Base-by-base conservation (phyloP, 2,888 invertebrate genomes). In the Amblyjoppa proteus region DNA sequence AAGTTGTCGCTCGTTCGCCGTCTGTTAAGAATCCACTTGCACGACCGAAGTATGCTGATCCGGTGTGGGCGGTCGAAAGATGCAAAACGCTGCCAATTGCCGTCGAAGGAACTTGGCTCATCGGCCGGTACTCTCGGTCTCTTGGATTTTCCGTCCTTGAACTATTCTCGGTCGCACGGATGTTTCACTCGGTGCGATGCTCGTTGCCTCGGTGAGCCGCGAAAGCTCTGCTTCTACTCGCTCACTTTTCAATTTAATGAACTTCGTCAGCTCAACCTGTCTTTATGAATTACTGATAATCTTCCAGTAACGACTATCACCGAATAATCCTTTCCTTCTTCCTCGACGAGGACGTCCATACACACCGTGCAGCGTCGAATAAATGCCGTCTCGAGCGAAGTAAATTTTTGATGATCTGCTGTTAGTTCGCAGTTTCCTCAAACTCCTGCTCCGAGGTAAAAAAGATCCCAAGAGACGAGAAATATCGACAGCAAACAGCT, bases 141-240 rank as follows among this genome's bases (percentile, higher is more conserved):
- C 56, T 41, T 31, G n/a, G 16, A 13, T 64, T 64, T 34, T 69
- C 38, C 68, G 66, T 66, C 77, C 77, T 77, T 77, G 77, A 68
- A 77, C 77, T 77, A 77, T 77, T 77, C 77, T 77, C 53, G 68
- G 66, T 77, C 77, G 51, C 77, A 25, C 31, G 38, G 38, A 77
- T 34, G 56, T 56, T 68, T 13, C 31, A 16, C 13, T 13, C 7
- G 25, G 25, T 28, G n/a, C 25, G 31, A 31, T 13, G 61, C 31
- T 61, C 61, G 64, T 34, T 31, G 31, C n/a, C 64, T 11, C 34
- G 64, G 11, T 11, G 34, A 16, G 16, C 64, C 6, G 64, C 13
- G 31, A 16, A 16, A 34, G 5, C 34, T 3, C 64, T 64, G 0
- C 31, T 34, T 16, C 13, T 5, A 16, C 61, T 61, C 53, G 5